These are phyloP conservation scores for Phylloscopus collybita DNA, from an alignment of 2,797 vertebrate species.

Conservation along the genomic window DNA sequence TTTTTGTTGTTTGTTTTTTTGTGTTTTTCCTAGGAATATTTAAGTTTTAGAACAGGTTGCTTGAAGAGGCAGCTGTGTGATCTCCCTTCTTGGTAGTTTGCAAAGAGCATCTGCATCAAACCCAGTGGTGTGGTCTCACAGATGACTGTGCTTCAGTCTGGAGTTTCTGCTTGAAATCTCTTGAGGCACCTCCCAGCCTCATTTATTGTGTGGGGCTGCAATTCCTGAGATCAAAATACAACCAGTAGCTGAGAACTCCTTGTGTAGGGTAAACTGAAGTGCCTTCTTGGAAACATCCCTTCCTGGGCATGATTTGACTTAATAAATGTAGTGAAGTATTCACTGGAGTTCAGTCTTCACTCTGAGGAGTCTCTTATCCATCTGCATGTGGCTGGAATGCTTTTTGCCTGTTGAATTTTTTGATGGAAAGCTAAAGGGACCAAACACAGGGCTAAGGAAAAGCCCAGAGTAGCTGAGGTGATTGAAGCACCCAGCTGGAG, in stretches of 20 bases:
- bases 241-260: background rate
- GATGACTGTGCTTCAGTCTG: background rate
- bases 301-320: background rate
- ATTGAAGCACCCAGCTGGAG: background rate
- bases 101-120: background rate
- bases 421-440: background rate
- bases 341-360: background rate
- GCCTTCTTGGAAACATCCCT: background rate
- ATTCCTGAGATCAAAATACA: background rate
- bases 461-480: background rate
- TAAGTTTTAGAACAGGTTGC: background rate
- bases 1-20: no score
- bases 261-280: background rate
- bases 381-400: background rate
- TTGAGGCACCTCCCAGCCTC: background rate
- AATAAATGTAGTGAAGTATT: background rate
- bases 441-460: background rate
- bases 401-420: background rate
- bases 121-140: background rate
- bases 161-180: background rate
- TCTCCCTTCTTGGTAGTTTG: background rate
- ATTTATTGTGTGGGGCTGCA: background rate
- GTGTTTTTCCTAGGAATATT: background rate
- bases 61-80: background rate
- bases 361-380: background rate